Percentiles rank a stretch among this genome's conserved stretches.
These are phyloP conservation scores for Amorpha juglandis DNA, from an alignment of 2,888 invertebrate genomes.

Conservation along the genomic window DNA sequence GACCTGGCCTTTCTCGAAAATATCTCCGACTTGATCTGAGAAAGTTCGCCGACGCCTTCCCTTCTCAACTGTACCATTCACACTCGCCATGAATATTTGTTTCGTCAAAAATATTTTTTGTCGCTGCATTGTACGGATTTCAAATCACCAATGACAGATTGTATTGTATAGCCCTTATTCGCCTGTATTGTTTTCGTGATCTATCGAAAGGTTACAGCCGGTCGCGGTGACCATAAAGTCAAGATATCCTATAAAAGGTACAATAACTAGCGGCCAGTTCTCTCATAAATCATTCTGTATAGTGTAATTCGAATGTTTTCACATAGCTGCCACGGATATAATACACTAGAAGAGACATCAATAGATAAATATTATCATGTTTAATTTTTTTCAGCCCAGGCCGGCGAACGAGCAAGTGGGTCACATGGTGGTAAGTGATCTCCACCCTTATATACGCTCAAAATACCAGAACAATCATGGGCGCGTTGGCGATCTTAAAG, in stretches of 20 bases:
- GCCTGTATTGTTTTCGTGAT: conserved; percentile 4
- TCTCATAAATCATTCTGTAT: conserved; percentile 71
- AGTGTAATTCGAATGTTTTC: conserved; percentile 56
- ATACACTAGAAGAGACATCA: conserved; percentile 38
- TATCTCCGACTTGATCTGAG: no score
- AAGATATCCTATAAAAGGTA: conserved; percentile 69
- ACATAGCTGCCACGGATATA: conserved; percentile 39
- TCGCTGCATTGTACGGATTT: background rate
- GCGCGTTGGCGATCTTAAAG: no score
- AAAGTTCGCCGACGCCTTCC: no score
- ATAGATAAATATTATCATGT: background rate
- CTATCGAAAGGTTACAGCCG: conserved; percentile 14
- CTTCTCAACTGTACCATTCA: no score
- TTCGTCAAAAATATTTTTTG: no score
- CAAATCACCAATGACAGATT: background rate
- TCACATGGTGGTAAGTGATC: no score
- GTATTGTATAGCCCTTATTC: background rate
- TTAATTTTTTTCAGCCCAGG: no score
- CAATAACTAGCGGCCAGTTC: conserved; percentile 60
- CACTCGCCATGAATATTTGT: no score
- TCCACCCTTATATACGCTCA: no score
- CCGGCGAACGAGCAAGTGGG: no score
- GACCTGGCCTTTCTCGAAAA: no score
- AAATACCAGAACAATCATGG: no score
- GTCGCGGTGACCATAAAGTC: conserved; percentile 40